Evolutionary conservation across 2,888 invertebrate genomes (phyloP), one percentile per base, ranked within the genome.

Genomic region (Acrobasis suavella): DNA sequence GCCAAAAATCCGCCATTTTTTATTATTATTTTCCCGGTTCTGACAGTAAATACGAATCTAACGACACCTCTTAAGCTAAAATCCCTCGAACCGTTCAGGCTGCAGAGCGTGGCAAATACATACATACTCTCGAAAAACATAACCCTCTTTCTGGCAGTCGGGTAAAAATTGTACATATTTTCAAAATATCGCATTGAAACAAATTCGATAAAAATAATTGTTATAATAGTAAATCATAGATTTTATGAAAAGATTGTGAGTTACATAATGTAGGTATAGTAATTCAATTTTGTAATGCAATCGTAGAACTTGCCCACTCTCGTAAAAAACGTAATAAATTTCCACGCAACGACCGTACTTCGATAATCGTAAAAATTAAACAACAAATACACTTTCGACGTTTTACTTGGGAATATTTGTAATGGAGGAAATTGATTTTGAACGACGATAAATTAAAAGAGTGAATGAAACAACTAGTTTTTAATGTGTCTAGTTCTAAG

Each of bases 241-340:
- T 37, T 52, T 14, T 54, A 42, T 17, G 39, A 38, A 60, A 38
- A 51, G 37, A 60, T 56, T 56, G 55, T 38, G 16, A 12, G 56
- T 56, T 56, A 22, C 42, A 42, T 56, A 62, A 37, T 46, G 54
- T 50, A 49, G 37, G 42, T 52, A 42, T 55, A 49, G 49, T 54
- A 62, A 49, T 55, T 55, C 49, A 55, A 55, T 55, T 56, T 55
- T 46, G 52, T 54, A 63, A 67, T 46, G 73, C 67, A 65, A 38
- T 42, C 50, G 54, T 62, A 15, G 51, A 9, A 39, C 16, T 39
- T 17, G 56, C 56, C 39, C 42, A 42, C 8, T 56, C 56, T 56
- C 56, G 56, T 56, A 56, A 56, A 32, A 56, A 56, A 16, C 55
- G 16, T 56, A 42, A 22, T 56, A 56, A 56, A 56, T 56, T 46